Base-by-base conservation (phyloP, 2,797 vertebrate species). In the Pitangus sulphuratus region DNA sequence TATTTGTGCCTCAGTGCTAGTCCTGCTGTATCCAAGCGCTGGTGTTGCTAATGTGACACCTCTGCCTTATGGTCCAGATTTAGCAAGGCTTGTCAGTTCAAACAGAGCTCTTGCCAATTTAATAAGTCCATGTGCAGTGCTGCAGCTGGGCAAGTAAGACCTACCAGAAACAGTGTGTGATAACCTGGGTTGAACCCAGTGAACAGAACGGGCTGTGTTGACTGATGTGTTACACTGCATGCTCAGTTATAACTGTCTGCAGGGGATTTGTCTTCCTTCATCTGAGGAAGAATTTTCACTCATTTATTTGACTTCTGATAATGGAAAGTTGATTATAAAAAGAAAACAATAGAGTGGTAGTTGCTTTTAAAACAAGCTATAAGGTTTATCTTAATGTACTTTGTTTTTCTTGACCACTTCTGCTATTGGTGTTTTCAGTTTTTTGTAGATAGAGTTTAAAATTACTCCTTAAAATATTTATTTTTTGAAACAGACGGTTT, bases 111-210 rank as follows among this genome's bases (percentile, higher is more conserved):
- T 62, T 74, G 48, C 31, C 21, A 47, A 16, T 45, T 25, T 24
- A 60, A 3, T n/a, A 76, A 81, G 18, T 37, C 58, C 48, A 16
- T 18, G 17, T 30, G 18, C 71, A 70, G 25, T 44, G 50, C 78
- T 94, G 70, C 45, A 18, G 44, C 33, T 71, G 37, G n/a, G 58
- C 40, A 47, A n/a, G 31, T 35, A 17, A 74, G 72, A 66, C 6
- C 25, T 58, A 15, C 20, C 31, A 66, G 44, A 40, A 87, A 4
- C 3, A 15, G 33, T 2, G 12, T 13, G 31, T 0, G 1, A 35
- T 31, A 47, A 37, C 50, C 40, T 76, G 35, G 19, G 22, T 4
- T 78, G 64, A 83, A 33, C 53, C 8, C n/a, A n/a, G 42, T 21
- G 42, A 74, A 35, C 16, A 19, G 58, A 50, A 30, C 1, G 1